phyloP scores from a whole-genome alignment of 2,113 vertebrate genomes.

The Eptesicus fuscus region DNA sequence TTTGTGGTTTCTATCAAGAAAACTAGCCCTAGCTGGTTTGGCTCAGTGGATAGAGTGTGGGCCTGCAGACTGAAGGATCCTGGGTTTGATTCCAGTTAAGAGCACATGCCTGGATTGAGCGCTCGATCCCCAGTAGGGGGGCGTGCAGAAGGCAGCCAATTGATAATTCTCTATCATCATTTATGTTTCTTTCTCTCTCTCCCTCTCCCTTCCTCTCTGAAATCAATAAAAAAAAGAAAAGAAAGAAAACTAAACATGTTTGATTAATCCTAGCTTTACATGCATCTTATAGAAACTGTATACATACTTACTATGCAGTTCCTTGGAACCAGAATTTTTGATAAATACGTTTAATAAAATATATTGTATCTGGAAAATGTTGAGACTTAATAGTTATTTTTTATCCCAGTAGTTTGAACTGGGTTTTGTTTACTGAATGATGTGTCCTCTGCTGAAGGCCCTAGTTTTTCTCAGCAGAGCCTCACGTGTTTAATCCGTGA shows the following conservation, averaged over 20 bases:
- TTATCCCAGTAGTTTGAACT: neutral
- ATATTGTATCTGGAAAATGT: neutral
- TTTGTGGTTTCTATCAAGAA: neutral
- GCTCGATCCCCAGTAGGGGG: too few species aligned
- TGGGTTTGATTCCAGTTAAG: too few species aligned
- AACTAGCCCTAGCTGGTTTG: neutral
- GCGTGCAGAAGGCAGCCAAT: too few species aligned
- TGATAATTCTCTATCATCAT: too few species aligned
- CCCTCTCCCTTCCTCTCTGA: too few species aligned
- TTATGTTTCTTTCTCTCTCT: too few species aligned
- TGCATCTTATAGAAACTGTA: neutral
- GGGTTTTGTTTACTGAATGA: neutral
- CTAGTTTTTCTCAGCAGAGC: neutral
- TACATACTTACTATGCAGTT: neutral
- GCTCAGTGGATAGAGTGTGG: too few species aligned
- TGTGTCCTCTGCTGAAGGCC: neutral
- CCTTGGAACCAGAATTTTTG: neutral
- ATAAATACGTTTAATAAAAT: neutral
- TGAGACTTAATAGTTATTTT: neutral
- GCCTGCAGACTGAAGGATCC: too few species aligned
- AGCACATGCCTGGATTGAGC: too few species aligned
- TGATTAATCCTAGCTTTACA: neutral
- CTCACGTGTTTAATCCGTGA: neutral
- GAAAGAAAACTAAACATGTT: neutral
- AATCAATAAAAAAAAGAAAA: too few species aligned